Evolutionary conservation across 1,140 invertebrate genomes (phyloP).

Genomic region (Achatina immaculata): DNA sequence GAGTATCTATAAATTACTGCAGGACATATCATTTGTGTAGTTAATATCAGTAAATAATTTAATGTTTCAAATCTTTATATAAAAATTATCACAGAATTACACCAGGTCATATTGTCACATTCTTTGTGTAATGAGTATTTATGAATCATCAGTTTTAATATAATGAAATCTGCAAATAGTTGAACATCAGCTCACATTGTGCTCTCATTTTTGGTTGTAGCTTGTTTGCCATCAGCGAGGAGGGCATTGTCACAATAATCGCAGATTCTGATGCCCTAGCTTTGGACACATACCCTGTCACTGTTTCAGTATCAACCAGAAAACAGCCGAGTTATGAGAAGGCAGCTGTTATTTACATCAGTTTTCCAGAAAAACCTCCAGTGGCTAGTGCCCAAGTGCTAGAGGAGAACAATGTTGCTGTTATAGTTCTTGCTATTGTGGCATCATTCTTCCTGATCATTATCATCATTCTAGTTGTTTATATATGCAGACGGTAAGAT

Average conservation of each 20-base stretch:
- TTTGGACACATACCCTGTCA: conserved; percentile 41
- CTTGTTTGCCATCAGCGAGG: conserved; percentile 37
- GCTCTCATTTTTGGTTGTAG: too few relatives aligned
- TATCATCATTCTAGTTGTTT: conserved; percentile 51
- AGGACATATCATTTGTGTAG: too few relatives aligned
- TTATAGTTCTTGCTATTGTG: conserved; percentile 50
- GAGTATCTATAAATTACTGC: too few relatives aligned
- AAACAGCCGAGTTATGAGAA: conserved; percentile 42
- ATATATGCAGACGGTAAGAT: conserved; percentile 51
- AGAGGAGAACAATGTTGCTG: conserved; percentile 37
- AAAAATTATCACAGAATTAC: too few relatives aligned
- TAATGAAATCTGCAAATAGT: too few relatives aligned
- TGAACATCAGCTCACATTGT: too few relatives aligned
- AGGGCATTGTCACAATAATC: conserved; percentile 25
- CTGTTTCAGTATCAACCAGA: conserved; percentile 49
- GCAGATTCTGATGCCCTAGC: conserved; percentile 36
- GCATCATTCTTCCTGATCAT: conserved; percentile 51
- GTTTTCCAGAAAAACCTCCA: conserved; percentile 34
- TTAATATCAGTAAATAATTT: too few relatives aligned
- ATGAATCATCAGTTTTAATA: too few relatives aligned
- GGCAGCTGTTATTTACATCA: conserved; percentile 44
- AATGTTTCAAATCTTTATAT: too few relatives aligned
- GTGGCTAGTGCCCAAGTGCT: not conserved
- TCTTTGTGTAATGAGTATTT: too few relatives aligned
- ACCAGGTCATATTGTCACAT: too few relatives aligned